Conservation (phyloP, 2,797 vertebrate species). For the Tolypeutes matacus region DNA sequence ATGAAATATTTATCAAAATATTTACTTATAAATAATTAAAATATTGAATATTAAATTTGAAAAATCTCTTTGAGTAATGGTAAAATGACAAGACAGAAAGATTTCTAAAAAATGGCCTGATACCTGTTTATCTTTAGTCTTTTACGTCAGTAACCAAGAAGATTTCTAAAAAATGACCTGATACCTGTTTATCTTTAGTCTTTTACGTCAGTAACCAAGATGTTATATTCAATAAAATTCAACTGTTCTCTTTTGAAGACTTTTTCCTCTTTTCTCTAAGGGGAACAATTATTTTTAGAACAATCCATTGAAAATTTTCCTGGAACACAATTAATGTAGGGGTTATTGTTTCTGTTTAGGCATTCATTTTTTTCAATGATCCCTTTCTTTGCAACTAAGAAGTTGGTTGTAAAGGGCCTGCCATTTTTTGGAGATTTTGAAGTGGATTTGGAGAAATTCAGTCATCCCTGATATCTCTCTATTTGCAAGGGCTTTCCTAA, state of each 20-base stretch:
- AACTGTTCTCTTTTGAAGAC: background rate
- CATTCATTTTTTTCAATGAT: slow-evolving; percentile 9
- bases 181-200: background rate
- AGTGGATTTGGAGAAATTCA: background rate
- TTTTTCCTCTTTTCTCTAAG: background rate
- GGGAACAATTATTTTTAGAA: slow-evolving; percentile 24
- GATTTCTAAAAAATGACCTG: background rate
- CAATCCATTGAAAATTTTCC: background rate
- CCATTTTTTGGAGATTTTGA: background rate
- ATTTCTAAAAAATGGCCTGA: background rate
- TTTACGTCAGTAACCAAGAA: background rate
- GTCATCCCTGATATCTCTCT: background rate
- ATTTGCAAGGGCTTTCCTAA: slow-evolving; percentile 36
- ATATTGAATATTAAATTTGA: background rate
- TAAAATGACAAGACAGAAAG: slow-evolving; percentile 36
- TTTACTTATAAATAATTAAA: slow-evolving; percentile 30
- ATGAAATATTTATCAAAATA: background rate
- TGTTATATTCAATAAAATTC: slow-evolving; percentile 13
- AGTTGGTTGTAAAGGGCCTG: background rate
- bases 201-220: background rate
- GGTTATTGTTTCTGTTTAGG: background rate
- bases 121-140: background rate
- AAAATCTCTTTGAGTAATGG: background rate
- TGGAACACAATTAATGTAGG: background rate
- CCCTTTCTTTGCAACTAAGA: slow-evolving; percentile 16